Percentiles rank a stretch among this genome's conserved stretches.
These are phyloP conservation scores for Atherinomorus stipes DNA, from an alignment of 2,113 vertebrate species.

Conservation along the genomic window DNA sequence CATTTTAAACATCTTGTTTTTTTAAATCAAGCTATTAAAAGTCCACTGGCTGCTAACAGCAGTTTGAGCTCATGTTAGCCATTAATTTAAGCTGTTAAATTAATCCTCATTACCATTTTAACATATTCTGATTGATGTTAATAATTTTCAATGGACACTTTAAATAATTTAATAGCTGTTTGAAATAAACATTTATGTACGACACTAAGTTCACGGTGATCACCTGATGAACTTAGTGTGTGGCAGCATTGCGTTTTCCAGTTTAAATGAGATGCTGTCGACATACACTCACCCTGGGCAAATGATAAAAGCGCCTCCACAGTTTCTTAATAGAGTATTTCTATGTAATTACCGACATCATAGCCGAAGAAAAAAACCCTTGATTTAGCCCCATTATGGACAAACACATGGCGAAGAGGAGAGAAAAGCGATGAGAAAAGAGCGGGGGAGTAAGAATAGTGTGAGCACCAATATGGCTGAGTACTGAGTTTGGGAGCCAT, in stretches of 20 bases:
- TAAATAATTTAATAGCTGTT: neutral
- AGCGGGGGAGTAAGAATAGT: conserved; percentile 67
- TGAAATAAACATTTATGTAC: neutral
- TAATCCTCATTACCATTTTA: neutral
- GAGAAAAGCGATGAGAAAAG: conserved; percentile 39
- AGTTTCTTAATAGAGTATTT: conserved; percentile 27
- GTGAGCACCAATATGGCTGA: conserved; percentile 71
- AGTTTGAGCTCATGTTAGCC: no score
- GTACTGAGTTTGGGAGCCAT: conserved; percentile 74
- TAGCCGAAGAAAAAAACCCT: conserved; percentile 43
- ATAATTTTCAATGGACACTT: neutral
- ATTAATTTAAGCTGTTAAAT: no score
- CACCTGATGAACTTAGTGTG: neutral
- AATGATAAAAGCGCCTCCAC: neutral
- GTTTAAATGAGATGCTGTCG: neutral
- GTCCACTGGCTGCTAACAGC: no score
- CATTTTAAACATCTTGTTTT: no score
- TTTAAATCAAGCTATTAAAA: no score
- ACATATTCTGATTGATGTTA: neutral
- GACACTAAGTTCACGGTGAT: no score
- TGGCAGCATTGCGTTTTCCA: neutral
- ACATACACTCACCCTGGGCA: neutral
- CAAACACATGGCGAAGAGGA: conserved; percentile 65
- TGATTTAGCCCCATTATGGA: conserved; percentile 35
- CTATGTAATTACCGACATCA: conserved; percentile 46